Percentiles rank a stretch among this genome's conserved stretches.
phyloP scores from a whole-genome alignment of 2,797 vertebrate species.

The Megaceryle alcyon region DNA sequence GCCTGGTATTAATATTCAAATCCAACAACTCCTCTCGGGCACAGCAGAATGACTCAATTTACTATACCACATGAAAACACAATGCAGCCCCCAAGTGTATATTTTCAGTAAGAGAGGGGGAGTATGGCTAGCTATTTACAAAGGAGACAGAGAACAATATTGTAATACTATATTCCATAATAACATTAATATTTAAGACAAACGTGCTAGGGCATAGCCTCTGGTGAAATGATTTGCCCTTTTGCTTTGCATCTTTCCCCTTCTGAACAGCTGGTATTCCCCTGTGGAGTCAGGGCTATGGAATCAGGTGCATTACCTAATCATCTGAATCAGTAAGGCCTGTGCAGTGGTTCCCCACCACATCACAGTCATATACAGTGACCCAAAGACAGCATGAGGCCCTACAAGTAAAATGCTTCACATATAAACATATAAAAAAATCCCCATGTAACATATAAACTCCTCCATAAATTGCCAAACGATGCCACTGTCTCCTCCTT shows the following conservation, averaged over 20 bases:
- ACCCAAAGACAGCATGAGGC: not conserved
- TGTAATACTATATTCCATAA: not conserved
- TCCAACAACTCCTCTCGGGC: not conserved
- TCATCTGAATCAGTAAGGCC: not conserved
- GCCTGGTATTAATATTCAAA: constrained; percentile 61
- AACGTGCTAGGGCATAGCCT: not conserved
- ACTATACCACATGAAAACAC: constrained; percentile 52
- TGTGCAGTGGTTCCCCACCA: not conserved
- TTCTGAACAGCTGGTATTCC: not conserved
- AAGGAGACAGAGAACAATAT: not conserved
- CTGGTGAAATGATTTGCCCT: not conserved
- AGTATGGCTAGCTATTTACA: not conserved
- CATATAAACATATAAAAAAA: no score
- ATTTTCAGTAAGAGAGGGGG: not conserved
- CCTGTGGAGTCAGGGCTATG: not conserved
- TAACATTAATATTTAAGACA: not conserved
- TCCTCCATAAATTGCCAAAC: not conserved
- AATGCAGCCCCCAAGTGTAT: not conserved
- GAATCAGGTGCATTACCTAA: accelerated
- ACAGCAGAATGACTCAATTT: constrained; percentile 42
- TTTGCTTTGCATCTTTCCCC: not conserved
- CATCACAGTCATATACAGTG: accelerated
- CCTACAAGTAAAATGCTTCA: no score
- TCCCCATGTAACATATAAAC: no score
- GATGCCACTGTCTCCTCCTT: not conserved